A percentile compares a stretch with the other conserved stretches of the same genome.
These are phyloP conservation scores for Paradoxurus hermaphroditus DNA, from an alignment of 2,113 vertebrate species.

Conservation along the genomic window DNA sequence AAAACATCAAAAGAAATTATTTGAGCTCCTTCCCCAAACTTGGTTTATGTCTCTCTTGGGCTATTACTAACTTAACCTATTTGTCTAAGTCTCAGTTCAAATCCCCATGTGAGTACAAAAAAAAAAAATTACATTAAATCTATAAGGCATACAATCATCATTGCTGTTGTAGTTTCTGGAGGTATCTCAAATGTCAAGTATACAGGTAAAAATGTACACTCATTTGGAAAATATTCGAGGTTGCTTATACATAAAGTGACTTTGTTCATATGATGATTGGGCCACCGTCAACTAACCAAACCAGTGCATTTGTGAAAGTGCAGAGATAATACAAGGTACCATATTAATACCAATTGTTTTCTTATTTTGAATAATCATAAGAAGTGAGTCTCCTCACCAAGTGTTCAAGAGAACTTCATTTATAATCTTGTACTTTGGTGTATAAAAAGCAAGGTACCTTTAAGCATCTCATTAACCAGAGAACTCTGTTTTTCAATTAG, in stretches of 20 bases:
- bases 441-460: no score
- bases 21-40: background rate
- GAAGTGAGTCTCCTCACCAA: no score
- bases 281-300: no score
- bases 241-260: background rate
- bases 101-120: background rate
- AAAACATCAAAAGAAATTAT: background rate
- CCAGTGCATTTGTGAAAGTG: background rate
- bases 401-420: background rate
- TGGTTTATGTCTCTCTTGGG: background rate
- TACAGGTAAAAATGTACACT: background rate
- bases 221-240: background rate
- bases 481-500: background rate
- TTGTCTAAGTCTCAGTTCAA: background rate
- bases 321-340: background rate
- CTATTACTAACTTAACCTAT: background rate
- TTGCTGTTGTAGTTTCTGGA: background rate
- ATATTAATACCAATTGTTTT: background rate
- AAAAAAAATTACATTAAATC: background rate
- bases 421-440: no score
- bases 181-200: background rate
- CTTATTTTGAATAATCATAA: background rate
- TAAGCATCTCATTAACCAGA: background rate
- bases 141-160: background rate
- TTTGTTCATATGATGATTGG: background rate